Percentiles rank a stretch among this genome's conserved stretches.
phyloP scores from a whole-genome alignment of 2,888 invertebrate species.

The Himalopsyche anomala region DNA sequence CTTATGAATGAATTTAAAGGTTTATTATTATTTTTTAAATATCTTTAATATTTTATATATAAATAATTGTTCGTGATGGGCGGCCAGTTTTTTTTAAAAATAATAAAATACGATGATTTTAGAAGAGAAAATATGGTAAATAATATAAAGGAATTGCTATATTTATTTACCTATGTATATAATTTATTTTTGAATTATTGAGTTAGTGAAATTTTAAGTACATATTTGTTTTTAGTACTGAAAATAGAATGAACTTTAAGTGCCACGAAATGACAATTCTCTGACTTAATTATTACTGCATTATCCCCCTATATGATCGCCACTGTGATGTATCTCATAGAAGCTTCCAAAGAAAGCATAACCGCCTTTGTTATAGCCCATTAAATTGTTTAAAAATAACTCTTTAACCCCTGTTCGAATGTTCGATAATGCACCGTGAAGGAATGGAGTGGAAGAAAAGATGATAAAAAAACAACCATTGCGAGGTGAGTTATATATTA shows the following conservation, averaged over 20 bases:
- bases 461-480: constrained; percentile 58
- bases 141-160: too few relatives aligned
- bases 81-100: too few relatives aligned
- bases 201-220: neutral
- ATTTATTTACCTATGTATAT: too few relatives aligned
- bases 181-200: too few relatives aligned
- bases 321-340: constrained; percentile 35
- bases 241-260: constrained; percentile 17
- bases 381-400: constrained; percentile 63
- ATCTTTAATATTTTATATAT: too few relatives aligned
- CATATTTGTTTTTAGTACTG: neutral
- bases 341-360: constrained; percentile 37
- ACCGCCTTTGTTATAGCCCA: constrained; percentile 62
- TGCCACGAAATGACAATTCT: constrained; percentile 18
- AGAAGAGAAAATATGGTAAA: too few relatives aligned
- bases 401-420: constrained; percentile 56
- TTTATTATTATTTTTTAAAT: too few relatives aligned
- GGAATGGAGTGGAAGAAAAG: constrained; percentile 58
- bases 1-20: too few relatives aligned
- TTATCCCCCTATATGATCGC: constrained; percentile 28
- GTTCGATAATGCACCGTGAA: constrained; percentile 61
- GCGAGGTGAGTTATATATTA: constrained; percentile 44
- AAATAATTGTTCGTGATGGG: too few relatives aligned
- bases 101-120: too few relatives aligned
- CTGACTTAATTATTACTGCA: constrained; percentile 27